Base-by-base conservation (phyloP, 2,113 vertebrate species). In the Pelobates fuscus region DNA sequence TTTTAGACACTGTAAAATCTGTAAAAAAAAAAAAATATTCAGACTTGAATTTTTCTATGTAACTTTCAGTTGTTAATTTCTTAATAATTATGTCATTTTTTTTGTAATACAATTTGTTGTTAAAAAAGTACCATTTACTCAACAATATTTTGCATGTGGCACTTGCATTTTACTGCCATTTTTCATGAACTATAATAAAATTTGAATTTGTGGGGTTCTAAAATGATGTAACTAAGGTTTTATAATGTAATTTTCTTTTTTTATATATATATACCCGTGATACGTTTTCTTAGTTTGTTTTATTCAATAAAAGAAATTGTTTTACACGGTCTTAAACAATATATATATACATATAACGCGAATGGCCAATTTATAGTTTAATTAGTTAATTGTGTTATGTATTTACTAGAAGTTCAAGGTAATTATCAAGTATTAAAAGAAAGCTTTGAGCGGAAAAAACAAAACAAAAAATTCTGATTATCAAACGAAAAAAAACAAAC, bases 271-370 rank as follows among this genome's bases (percentile, higher is more conserved):
- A 23, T 62, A 71, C 20, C 26, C 26, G 27, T 62, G 26, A 25
- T 72, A 54, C 46, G 61, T n/a, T 26, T 61, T 71, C 46, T 71
- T 62, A 46, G 59, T 64, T 71, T 60, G 30, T 71, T 71, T 71
- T 43, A 72, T 63, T 63, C 62, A 72, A 72, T 72, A 72, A 72
- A 72, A 52, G 29, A 24, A 29, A 27, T 63, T 63, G 61, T 71
- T 63, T 32, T 72, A 29, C 44, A 32, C 59, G 44, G 58, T 62
- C 69, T 61, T n/a, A n/a, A n/a, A n/a, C n/a, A n/a, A n/a, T n/a
- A n/a, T n/a, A n/a, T n/a, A n/a, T n/a, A n/a, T n/a, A n/a, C n/a
- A n/a, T n/a, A n/a, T n/a, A n/a, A n/a, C n/a, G n/a, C n/a, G n/a
- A n/a, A n/a, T n/a, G n/a, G n/a, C n/a, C n/a, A n/a, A n/a, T n/a